phyloP scores from a whole-genome alignment of 2,113 vertebrate genomes.

The Osmerus mordax region DNA sequence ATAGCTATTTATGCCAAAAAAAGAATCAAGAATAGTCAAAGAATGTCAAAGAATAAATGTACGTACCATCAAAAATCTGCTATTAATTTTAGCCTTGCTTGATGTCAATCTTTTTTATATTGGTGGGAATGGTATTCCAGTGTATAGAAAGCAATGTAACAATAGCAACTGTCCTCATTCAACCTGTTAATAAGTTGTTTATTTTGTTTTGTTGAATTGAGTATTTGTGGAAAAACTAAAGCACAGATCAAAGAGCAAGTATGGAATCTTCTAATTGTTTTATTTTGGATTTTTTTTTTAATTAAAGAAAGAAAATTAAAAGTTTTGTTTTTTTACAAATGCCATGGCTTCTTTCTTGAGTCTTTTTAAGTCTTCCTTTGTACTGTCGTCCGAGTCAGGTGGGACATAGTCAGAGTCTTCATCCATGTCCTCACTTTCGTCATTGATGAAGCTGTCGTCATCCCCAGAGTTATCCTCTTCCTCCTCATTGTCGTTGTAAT shows the following conservation, averaged over 20 bases:
- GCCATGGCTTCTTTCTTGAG: conserved; percentile 56
- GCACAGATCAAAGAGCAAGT: not conserved
- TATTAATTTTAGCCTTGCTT: too few relatives aligned
- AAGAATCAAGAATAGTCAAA: too few relatives aligned
- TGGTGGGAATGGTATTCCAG: too few relatives aligned
- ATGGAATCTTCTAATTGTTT: too few relatives aligned
- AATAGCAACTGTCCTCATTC: too few relatives aligned
- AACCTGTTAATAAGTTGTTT: too few relatives aligned
- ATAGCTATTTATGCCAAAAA: not conserved
- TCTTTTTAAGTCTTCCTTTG: conserved; percentile 46
- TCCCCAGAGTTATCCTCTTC: conserved; percentile 35
- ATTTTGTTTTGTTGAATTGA: not conserved
- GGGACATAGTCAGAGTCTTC: conserved; percentile 68
- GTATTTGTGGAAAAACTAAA: not conserved
- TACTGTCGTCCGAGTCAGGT: conserved; percentile 43
- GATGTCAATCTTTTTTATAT: too few relatives aligned
- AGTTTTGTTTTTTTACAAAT: conserved; percentile 45
- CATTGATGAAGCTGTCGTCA: conserved; percentile 68
- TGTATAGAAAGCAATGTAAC: too few relatives aligned
- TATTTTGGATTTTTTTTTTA: not conserved
- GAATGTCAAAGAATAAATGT: too few relatives aligned
- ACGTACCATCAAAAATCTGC: too few relatives aligned
- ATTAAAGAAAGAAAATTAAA: not conserved
- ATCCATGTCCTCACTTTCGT: conserved; percentile 57
- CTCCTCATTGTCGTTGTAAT: not conserved